Evolutionary conservation across 2,113 vertebrate genomes (phyloP).

Genomic region (Etia nguti): DNA sequence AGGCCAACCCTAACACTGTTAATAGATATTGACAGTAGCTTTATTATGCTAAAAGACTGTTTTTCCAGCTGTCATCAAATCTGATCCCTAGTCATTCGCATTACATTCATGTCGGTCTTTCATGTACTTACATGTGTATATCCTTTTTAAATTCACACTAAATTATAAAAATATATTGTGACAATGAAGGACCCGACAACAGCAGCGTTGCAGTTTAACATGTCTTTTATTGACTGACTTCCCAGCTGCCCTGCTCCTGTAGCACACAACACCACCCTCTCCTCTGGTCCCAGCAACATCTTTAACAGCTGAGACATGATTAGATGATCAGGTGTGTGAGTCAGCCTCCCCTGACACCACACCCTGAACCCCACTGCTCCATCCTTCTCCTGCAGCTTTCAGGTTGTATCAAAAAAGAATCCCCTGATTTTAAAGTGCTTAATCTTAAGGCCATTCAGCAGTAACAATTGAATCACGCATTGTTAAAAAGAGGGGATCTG

Average conservation of each 20-base stretch:
- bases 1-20: not conserved
- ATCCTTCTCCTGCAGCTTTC: not conserved
- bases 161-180: not conserved
- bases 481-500: not conserved
- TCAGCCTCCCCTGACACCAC: not conserved
- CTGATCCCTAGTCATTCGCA: not conserved
- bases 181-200: not conserved
- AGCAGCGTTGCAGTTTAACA: not conserved
- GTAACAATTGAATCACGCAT: not conserved
- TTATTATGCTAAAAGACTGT: not conserved
- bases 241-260: not conserved
- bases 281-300: not conserved
- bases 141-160: not conserved
- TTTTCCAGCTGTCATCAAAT: not conserved
- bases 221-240: not conserved
- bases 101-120: not conserved
- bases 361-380: not conserved
- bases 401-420: not conserved
- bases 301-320: not conserved
- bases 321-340: not conserved
- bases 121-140: not conserved
- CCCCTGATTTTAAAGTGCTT: not conserved
- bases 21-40: not conserved
- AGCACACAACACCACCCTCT: not conserved
- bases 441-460: not conserved